Percentiles rank a stretch among this genome's conserved stretches.
Conservation (phyloP, 2,797 vertebrate genomes). For the Antennarius maculatus region DNA sequence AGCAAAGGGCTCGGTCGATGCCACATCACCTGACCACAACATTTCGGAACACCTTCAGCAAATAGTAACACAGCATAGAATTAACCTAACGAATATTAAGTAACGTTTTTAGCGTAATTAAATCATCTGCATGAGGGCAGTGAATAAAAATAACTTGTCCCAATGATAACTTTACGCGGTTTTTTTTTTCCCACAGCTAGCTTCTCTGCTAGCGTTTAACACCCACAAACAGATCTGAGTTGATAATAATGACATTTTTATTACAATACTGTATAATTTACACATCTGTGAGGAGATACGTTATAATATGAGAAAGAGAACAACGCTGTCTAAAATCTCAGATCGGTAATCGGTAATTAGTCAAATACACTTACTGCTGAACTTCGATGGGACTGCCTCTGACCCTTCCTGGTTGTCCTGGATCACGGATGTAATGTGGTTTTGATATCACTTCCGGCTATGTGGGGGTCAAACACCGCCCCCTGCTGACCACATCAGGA, state of each 20-base stretch:
- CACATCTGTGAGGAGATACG: fast-evolving
- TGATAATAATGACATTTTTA: background rate
- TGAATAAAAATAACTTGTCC: background rate
- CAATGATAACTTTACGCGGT: constrained; percentile 17
- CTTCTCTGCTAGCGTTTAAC: constrained; percentile 27
- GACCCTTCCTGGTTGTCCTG: constrained; percentile 19
- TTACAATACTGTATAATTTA: too few relatives aligned
- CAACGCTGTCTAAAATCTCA: background rate
- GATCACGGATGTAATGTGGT: constrained; percentile 70
- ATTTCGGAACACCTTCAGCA: background rate
- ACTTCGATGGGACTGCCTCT: background rate
- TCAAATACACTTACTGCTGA: constrained; percentile 42
- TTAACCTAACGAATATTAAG: background rate
- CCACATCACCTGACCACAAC: constrained; percentile 41
- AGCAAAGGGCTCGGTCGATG: constrained; percentile 41
- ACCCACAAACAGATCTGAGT: background rate
- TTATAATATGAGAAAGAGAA: background rate
- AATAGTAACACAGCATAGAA: fast-evolving
- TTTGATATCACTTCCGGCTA: constrained; percentile 39
- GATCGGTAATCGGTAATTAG: background rate
- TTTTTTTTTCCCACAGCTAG: constrained; percentile 18
- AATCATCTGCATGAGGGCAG: fast-evolving
- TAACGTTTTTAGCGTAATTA: background rate
- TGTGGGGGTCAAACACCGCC: constrained; percentile 35
- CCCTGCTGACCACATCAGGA: constrained; percentile 14